Evolutionary conservation across 1,140 invertebrate species (phyloP), one percentile per base, ranked within the genome.

Genomic region (Zaprionus ghesquierei): DNA sequence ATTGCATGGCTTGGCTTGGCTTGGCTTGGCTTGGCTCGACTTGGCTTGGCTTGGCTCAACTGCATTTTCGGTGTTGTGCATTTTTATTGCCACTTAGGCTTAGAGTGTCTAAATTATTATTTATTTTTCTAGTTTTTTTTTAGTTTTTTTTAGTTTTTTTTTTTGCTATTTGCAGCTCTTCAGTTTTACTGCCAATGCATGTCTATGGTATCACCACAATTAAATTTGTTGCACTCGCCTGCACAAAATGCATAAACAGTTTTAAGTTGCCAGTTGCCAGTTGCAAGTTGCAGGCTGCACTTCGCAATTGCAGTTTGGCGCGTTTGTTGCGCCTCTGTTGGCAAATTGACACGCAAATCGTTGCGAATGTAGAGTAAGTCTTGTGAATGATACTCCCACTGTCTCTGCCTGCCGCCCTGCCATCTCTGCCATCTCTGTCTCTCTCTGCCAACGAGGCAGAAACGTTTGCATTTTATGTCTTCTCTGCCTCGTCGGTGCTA

Each of bases 161-260:
- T 49, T 33, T 66, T n/a, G n/a, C n/a, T n/a, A n/a, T n/a, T 50
- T 53, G 54, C 54, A 51, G 22, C n/a, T 51, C 63, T 77, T 56
- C 65, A 59, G 60, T 69, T 87, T 87, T 87, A 87, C 82, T 87
- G 82, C 82, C 82, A 87, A 82, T 87, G 82, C 82, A 86, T 86
- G 82, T 86, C 75, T 54, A 53, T n/a, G n/a, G n/a, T 86, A 84
- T 86, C 62, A 86, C 64, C 56, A 87, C 84, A 87, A 89, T 87
- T 87, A 79, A 87, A 87, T 87, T 87, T 87, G 82, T 86, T 86
- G 82, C 82, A 86, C 69, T 86, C 82, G 82, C 69, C 84, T 86
- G 82, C 82, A 87, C 82, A 86, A 87, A 89, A 87, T 86, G 82
- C 84, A 86, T 86, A 86, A 86, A 79, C 75, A 86, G 81, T 87